Percentiles rank a stretch among this genome's conserved stretches.
phyloP scores from a whole-genome alignment of 1,140 invertebrate genomes.

The Arion vulgaris region DNA sequence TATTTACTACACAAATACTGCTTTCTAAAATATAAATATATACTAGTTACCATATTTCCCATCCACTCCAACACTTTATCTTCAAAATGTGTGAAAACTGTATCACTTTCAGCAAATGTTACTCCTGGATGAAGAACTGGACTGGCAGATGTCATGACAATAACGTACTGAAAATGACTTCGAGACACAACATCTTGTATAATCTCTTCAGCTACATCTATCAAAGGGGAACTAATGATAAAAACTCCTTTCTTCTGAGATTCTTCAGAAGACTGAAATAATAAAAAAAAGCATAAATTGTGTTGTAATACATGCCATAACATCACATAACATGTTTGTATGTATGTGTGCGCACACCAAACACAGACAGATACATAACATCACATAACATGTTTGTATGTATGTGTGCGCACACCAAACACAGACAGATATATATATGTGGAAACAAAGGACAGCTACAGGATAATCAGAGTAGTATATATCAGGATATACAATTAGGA shows the following conservation, averaged over 20 bases:
- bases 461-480: no score
- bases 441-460: no score
- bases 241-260: constrained; percentile 76
- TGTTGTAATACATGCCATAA: no score
- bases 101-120: constrained; percentile 43
- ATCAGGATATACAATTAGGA: no score
- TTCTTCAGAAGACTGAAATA: constrained; percentile 48
- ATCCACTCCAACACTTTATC: constrained; percentile 75
- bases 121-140: constrained; percentile 67
- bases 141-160: constrained; percentile 75
- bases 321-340: no score
- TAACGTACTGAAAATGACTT: constrained; percentile 75
- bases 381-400: no score
- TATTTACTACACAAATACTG: no score
- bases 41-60: constrained; percentile 71
- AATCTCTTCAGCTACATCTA: constrained; percentile 73
- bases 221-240: constrained; percentile 75
- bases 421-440: no score
- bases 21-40: no score
- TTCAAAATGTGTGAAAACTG: constrained; percentile 72
- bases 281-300: background rate
- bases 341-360: no score
- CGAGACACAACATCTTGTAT: constrained; percentile 74
- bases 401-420: no score
- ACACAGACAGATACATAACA: no score